These are phyloP conservation scores for Phalloptychus januarius DNA, from an alignment of 2,797 vertebrate genomes.

Conservation along the genomic window DNA sequence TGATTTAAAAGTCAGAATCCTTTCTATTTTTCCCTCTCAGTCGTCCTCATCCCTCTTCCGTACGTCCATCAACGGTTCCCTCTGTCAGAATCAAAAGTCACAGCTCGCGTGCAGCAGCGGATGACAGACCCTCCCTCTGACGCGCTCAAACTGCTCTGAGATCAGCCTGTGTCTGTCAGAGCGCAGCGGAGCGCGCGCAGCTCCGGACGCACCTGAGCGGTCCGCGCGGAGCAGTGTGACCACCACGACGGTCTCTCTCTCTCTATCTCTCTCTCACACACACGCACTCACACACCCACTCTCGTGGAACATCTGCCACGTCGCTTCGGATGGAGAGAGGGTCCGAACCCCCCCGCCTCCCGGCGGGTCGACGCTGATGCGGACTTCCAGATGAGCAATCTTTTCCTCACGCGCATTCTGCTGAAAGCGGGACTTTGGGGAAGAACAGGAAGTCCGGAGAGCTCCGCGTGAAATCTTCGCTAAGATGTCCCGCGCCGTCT, in stretches of 20 bases:
- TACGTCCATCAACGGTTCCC: neutral
- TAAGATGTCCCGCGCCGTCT: conserved; percentile 42
- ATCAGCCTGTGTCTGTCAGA: conserved; percentile 25
- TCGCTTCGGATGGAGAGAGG: conserved; percentile 4
- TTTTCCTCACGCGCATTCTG: neutral
- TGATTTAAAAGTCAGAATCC: too few relatives aligned
- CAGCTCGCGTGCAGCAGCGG: neutral
- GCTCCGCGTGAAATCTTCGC: neutral
- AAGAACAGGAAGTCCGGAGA: conserved; percentile 33
- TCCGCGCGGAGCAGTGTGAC: conserved; percentile 21
- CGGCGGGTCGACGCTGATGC: conserved; percentile 8
- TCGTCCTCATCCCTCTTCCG: too few relatives aligned
- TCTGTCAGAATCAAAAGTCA: neutral
- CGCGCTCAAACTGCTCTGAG: conserved; percentile 29
- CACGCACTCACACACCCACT: neutral
- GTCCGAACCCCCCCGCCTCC: neutral
- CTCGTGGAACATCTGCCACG: conserved; percentile 31
- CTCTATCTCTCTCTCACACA: too few relatives aligned
- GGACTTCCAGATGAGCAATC: neutral
- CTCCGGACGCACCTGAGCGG: conserved; percentile 53
- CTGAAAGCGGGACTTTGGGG: conserved; percentile 28
- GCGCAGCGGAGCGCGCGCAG: conserved; percentile 50
- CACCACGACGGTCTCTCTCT: neutral
- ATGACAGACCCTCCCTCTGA: conserved; percentile 50
- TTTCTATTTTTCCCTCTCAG: too few relatives aligned